Base-by-base conservation (phyloP, 2,113 vertebrate species). In the Paradisaea rubra region DNA sequence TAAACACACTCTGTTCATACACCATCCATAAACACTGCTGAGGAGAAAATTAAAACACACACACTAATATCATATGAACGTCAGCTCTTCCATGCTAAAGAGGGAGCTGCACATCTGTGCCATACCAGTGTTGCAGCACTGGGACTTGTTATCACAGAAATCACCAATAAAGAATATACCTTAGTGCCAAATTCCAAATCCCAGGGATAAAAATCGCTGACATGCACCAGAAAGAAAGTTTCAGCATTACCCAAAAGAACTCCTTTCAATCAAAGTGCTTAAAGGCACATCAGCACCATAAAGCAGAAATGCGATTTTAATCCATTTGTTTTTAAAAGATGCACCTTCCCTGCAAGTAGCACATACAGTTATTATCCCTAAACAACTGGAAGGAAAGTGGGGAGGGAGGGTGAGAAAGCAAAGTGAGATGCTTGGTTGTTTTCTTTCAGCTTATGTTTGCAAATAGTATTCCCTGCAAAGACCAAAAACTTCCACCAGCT, bases 91-190 rank as follows among this genome's bases (percentile, higher is more conserved):
- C 52, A 31, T 81, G 93, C 79, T 96, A 65, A 94, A 94, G 96
- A 95, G 60, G 64, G 68, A 97, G 77, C 71, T 42, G 54, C 96
- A 96, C 96, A 97, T 96, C 96, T 98, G 96, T 96, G 95, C 95
- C 89, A 96, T 71, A 80, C 91, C 93, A 95, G 90, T 60, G 92
- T 18, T 72, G 88, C 91, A 97, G 97, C 94, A 90, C 96, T 94
- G 95, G 97, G 97, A 98, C 96, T 97, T 96, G 97, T 98, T 98
- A 98, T 97, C 98, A 97, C 92, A 97, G 87, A 97, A 93, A 97
- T 93, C 91, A 91, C 94, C 31, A 30, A 97, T 98, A 98, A 97
- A 97, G 93, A 97, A 97, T 95, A 96, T 60, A 95, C 96, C 94
- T 96, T 89, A 42, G 86, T 86, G 96, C 96, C 98, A 97, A 97